Conservation (phyloP, 2,113 vertebrate species). For the Muscicapa adusta region DNA sequence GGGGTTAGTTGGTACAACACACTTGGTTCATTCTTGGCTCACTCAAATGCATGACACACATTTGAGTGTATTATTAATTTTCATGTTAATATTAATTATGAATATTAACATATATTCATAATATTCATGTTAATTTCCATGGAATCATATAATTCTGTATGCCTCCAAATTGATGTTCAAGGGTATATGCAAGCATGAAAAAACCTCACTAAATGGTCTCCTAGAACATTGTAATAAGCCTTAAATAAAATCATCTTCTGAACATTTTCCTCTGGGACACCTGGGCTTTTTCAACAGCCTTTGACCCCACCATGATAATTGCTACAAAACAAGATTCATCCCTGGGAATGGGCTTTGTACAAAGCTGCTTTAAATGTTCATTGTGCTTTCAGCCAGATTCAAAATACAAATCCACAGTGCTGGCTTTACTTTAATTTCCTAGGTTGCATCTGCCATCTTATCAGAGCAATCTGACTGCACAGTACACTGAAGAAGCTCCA, state of each 20-base stretch:
- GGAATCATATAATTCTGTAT: slow-evolving; percentile 2
- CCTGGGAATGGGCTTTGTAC: neutral
- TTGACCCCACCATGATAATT: neutral
- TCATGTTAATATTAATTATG: slow-evolving; percentile 36
- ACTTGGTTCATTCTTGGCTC: slow-evolving; percentile 39
- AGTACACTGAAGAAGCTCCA: neutral
- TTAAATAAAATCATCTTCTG: neutral
- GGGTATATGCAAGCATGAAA: neutral
- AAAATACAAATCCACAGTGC: slow-evolving; percentile 27
- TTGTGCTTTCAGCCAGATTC: slow-evolving; percentile 25
- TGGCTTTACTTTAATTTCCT: slow-evolving; percentile 56
- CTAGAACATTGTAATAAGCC: neutral
- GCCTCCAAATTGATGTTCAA: neutral
- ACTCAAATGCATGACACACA: slow-evolving; percentile 12
- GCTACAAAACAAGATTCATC: neutral
- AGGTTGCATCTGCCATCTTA: slow-evolving; percentile 51
- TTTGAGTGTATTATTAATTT: slow-evolving; percentile 56
- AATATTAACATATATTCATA: too few relatives aligned
- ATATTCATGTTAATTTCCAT: neutral
- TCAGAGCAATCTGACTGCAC: slow-evolving; percentile 1
- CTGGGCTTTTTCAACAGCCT: neutral
- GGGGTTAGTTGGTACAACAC: slow-evolving; percentile 31
- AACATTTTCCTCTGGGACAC: neutral
- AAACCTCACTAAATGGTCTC: neutral
- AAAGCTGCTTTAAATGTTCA: slow-evolving; percentile 21